Evolutionary conservation across 2,888 invertebrate genomes (phyloP).

Genomic region (Abrostola triplasia): DNA sequence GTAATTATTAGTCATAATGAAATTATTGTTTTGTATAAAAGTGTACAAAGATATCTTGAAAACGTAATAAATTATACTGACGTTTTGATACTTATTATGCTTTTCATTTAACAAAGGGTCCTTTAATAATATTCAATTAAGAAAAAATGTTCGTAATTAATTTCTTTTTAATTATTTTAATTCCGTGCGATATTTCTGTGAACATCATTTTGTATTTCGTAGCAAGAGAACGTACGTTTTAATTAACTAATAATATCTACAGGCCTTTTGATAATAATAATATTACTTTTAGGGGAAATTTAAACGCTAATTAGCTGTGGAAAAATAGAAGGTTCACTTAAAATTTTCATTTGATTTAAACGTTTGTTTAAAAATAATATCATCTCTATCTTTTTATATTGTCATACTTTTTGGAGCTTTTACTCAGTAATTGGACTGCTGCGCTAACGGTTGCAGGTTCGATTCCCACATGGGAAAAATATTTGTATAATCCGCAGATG

Average conservation of each 20-base stretch:
- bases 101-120: slow-evolving; percentile 69
- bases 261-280: background rate
- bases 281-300: no score
- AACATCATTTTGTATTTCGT: slow-evolving; percentile 5
- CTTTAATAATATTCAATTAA: slow-evolving; percentile 43
- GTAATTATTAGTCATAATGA: slow-evolving; percentile 87
- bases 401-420: no score
- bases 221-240: slow-evolving; percentile 4
- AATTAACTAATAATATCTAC: slow-evolving; percentile 17
- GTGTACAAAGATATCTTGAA: slow-evolving; percentile 87
- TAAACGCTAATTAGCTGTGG: no score
- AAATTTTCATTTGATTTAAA: no score
- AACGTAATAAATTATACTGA: slow-evolving; percentile 88
- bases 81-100: slow-evolving; percentile 85
- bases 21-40: slow-evolving; percentile 88
- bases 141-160: slow-evolving; percentile 47
- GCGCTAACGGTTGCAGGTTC: no score
- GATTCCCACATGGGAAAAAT: no score
- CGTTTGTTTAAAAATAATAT: no score
- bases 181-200: slow-evolving; percentile 21
- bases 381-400: no score
- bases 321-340: no score
- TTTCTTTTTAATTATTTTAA: slow-evolving; percentile 39
- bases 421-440: no score
- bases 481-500: no score